These are phyloP conservation scores for Brachypalpus laphriformis DNA, from an alignment of 2,888 invertebrate species.

Conservation along the genomic window DNA sequence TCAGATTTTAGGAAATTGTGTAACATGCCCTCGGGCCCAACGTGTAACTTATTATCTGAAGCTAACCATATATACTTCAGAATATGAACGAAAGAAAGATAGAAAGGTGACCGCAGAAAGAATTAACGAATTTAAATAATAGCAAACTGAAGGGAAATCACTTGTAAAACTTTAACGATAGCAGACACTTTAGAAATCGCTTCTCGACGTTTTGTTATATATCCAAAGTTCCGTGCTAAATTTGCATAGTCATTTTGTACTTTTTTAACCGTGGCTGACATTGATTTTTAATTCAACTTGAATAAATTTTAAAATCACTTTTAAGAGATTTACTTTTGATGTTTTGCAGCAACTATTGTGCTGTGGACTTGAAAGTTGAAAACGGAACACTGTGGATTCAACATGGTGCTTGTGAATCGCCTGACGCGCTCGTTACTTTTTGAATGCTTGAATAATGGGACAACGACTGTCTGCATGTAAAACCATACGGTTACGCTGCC, in stretches of 20 bases:
- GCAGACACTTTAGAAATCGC: not conserved
- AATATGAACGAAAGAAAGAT: not conserved
- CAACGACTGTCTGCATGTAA: no score
- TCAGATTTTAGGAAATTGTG: conserved; percentile 17
- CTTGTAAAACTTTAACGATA: not conserved
- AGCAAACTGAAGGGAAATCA: not conserved
- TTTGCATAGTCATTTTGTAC: not conserved
- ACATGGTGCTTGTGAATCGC: no score
- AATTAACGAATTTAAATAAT: not conserved
- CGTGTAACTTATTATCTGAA: conserved; percentile 7
- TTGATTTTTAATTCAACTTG: not conserved
- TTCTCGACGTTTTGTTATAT: not conserved
- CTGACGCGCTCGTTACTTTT: no score
- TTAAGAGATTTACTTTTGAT: not conserved
- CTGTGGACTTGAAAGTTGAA: no score
- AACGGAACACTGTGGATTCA: no score
- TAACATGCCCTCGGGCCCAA: not conserved
- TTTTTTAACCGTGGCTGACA: not conserved
- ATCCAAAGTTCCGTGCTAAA: not conserved
- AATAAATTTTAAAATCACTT: not conserved
- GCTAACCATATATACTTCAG: not conserved
- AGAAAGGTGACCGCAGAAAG: not conserved
- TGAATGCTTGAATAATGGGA: no score
- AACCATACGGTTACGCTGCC: no score
- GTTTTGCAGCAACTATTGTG: no score